A percentile compares a stretch with the other conserved stretches of the same genome.
Evolutionary conservation across 2,113 vertebrate species (phyloP).

Genomic region (Hippotragus niger): DNA sequence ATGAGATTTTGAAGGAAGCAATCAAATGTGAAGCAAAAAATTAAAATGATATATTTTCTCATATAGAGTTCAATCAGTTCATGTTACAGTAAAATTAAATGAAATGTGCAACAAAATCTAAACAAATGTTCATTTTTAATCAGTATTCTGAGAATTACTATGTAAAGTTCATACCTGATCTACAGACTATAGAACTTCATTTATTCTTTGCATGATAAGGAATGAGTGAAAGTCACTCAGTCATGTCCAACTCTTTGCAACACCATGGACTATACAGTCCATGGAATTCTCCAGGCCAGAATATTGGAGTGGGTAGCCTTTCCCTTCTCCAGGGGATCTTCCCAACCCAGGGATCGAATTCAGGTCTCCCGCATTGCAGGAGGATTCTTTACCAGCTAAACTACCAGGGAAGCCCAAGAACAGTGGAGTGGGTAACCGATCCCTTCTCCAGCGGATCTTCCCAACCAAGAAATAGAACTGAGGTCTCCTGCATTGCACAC

Average conservation of each 20-base stretch:
- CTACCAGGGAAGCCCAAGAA: not conserved
- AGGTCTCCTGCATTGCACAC: not conserved
- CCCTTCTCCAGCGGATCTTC: not conserved
- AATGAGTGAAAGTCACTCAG: not conserved
- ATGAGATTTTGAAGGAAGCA: not conserved
- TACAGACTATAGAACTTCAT: constrained; percentile 18
- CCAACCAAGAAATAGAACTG: not conserved
- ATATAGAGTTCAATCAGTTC: not conserved
- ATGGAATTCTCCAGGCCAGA: not conserved
- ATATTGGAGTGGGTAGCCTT: not conserved
- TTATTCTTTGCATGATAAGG: not conserved
- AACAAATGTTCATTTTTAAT: not conserved
- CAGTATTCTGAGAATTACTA: not conserved
- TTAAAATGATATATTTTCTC: not conserved
- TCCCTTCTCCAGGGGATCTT: not conserved
- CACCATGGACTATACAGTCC: not conserved
- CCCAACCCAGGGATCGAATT: not conserved
- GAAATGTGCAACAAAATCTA: not conserved
- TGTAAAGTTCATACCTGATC: constrained; percentile 2
- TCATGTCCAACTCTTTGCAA: not conserved
- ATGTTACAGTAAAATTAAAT: constrained; percentile 12
- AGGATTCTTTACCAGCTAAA: not conserved
- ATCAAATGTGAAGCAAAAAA: constrained; percentile 15
- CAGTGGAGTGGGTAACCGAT: not conserved
- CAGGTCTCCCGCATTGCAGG: not conserved